These are phyloP conservation scores for Rhodophaea formosa DNA, from an alignment of 2,888 invertebrate genomes.

Conservation along the genomic window DNA sequence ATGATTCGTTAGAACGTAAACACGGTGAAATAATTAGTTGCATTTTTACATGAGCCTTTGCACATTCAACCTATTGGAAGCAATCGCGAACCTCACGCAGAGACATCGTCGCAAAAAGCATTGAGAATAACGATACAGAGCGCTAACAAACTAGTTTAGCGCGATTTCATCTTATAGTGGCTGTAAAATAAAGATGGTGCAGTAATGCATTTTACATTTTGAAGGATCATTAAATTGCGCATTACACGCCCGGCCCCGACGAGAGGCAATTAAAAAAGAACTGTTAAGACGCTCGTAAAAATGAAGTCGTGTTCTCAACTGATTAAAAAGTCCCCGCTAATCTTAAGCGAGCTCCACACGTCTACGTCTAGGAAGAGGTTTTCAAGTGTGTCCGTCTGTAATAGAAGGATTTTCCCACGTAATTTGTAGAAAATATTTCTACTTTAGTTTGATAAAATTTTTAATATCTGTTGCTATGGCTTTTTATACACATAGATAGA, in stretches of 20 bases:
- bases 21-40: too few relatives aligned
- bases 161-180: slow-evolving; percentile 49
- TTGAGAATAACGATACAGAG: neutral
- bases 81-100: neutral
- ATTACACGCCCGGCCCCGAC: slow-evolving; percentile 67
- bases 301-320: slow-evolving; percentile 73
- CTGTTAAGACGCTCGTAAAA: slow-evolving; percentile 76
- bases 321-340: slow-evolving; percentile 73
- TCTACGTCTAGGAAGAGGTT: slow-evolving; percentile 18
- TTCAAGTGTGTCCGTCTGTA: neutral
- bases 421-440: neutral
- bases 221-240: slow-evolving; percentile 77
- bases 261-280: slow-evolving; percentile 77
- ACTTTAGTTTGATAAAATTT: too few relatives aligned
- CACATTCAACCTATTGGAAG: neutral
- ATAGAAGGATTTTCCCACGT: neutral
- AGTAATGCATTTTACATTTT: slow-evolving; percentile 78
- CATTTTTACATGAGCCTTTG: too few relatives aligned
- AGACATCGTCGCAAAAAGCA: neutral
- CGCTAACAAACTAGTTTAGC: slow-evolving; percentile 24
- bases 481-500: too few relatives aligned
- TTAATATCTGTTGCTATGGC: too few relatives aligned
- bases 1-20: too few relatives aligned
- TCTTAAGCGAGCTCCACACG: slow-evolving; percentile 37
- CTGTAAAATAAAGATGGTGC: slow-evolving; percentile 72